Conservation (phyloP, 2,113 vertebrate species). For the Phocoena phocoena region DNA sequence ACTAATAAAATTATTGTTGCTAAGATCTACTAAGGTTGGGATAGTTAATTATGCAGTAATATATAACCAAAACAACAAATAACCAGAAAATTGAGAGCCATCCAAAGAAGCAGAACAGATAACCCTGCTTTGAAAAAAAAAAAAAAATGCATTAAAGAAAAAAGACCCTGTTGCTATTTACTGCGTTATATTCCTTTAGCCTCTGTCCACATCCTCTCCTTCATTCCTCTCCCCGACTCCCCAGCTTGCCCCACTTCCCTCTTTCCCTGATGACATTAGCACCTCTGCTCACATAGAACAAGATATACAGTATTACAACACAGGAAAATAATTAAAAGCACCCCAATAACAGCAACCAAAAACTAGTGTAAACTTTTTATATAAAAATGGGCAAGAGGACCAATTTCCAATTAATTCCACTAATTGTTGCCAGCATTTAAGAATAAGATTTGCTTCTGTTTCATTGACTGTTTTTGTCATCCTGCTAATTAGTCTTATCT, state of each 20-base stretch:
- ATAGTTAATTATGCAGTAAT: background rate
- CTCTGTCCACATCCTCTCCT: background rate
- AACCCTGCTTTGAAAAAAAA: background rate
- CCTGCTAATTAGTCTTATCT: constrained; percentile 65
- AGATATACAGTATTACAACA: background rate
- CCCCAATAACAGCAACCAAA: background rate
- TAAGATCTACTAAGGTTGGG: background rate
- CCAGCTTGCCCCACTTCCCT: background rate
- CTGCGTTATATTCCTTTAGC: rapidly evolving
- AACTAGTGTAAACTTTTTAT: background rate
- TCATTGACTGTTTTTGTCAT: constrained; percentile 67
- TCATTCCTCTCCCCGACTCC: rapidly evolving
- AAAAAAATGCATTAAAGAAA: background rate
- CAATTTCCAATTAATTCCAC: constrained; percentile 39
- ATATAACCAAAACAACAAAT: background rate
- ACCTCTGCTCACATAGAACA: background rate
- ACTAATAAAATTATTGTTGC: background rate
- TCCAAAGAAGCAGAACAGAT: background rate
- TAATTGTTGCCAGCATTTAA: constrained; percentile 60
- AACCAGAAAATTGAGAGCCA: background rate
- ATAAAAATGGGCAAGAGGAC: background rate
- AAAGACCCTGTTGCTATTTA: background rate
- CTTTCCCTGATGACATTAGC: background rate
- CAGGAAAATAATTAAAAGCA: background rate
- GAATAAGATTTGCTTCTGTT: constrained; percentile 57